These are phyloP conservation scores for Drosophila virilis DNA, from an alignment of 1,140 invertebrate species.

Conservation along the genomic window DNA sequence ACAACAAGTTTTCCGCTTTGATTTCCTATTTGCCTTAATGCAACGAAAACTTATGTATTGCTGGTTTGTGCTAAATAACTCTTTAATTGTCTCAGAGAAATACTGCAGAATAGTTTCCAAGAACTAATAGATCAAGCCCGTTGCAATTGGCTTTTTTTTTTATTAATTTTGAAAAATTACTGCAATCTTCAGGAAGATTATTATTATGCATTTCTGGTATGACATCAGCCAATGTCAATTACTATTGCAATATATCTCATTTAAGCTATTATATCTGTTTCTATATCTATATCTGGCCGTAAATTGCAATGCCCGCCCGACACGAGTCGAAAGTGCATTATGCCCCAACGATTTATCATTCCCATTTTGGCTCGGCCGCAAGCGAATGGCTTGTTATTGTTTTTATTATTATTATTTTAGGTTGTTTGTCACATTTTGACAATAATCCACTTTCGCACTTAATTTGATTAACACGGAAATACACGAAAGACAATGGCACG, in stretches of 20 bases:
- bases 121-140: neutral
- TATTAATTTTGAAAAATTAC: neutral
- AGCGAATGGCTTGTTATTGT: constrained; percentile 11
- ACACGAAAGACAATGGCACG: constrained; percentile 2
- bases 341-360: constrained; percentile 32
- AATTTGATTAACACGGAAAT: constrained; percentile 58
- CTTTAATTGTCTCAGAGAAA: neutral
- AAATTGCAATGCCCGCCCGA: constrained; percentile 6
- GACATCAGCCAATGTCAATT: constrained; percentile 40
- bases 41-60: no score
- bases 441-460: constrained; percentile 66
- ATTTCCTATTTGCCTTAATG: no score
- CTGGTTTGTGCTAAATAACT: neutral
- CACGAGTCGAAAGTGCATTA: constrained; percentile 29
- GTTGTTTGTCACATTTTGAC: constrained; percentile 59
- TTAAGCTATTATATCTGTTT: constrained; percentile 13
- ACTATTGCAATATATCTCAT: constrained; percentile 11
- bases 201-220: constrained; percentile 23
- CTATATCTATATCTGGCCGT: constrained; percentile 4
- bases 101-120: neutral
- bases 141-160: neutral
- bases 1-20: no score
- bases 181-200: neutral
- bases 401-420: constrained; percentile 20
- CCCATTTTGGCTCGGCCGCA: constrained; percentile 22